Conservation (phyloP, 30 jellyfish, hydroid and myxozoan species). For the Pelagia noctiluca region DNA sequence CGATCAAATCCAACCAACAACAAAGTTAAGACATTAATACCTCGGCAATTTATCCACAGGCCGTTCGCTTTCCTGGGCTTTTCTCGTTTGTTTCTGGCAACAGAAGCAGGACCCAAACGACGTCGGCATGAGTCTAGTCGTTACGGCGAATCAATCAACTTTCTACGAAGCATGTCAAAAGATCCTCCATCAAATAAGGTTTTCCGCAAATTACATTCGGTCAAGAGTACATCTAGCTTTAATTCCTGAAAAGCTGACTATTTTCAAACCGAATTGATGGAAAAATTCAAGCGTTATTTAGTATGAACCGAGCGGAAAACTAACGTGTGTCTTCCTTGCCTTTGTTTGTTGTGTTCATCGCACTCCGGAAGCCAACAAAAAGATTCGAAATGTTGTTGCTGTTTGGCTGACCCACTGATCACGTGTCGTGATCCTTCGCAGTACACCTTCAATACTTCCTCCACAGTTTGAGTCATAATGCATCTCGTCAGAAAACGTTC, state of each 20-base stretch:
- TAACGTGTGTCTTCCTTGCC: neutral
- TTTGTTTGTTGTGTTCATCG: neutral
- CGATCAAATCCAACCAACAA: too few relatives aligned
- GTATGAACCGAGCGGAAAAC: too few relatives aligned
- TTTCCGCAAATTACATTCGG: neutral
- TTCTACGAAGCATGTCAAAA: neutral
- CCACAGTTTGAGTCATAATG: too few relatives aligned
- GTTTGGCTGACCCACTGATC: too few relatives aligned
- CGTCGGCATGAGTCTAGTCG: conserved; percentile 8
- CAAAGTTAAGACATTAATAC: too few relatives aligned
- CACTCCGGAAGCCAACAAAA: neutral
- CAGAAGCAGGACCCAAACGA: neutral
- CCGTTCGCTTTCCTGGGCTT: neutral
- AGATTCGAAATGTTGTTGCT: too few relatives aligned
- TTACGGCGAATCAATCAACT: too few relatives aligned
- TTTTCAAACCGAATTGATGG: neutral
- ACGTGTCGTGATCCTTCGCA: too few relatives aligned
- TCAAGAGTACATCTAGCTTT: neutral
- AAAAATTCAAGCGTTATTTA: too few relatives aligned
- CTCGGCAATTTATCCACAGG: neutral
- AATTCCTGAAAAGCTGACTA: neutral
- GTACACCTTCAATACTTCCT: too few relatives aligned
- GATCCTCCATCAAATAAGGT: neutral
- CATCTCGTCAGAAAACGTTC: too few relatives aligned
- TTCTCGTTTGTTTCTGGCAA: neutral